Base-by-base conservation (phyloP, 2,888 invertebrate genomes). In the Napeogenes sylphis region DNA sequence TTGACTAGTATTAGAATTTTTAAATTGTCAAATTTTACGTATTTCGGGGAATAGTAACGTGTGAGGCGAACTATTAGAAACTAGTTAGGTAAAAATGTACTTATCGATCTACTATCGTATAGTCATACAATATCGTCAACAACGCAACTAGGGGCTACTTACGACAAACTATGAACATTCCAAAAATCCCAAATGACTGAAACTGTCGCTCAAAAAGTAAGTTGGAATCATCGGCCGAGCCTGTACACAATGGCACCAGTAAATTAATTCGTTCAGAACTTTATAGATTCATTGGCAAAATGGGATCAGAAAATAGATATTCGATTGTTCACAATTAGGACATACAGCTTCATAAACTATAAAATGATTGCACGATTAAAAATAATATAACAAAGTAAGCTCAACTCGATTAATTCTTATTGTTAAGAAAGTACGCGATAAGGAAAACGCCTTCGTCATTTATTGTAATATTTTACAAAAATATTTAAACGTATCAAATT, bases 61-160 rank as follows among this genome's bases (percentile, higher is more conserved):
- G 87, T 82, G 87, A 82, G 85, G 81, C 71, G 74, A 73, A 72
- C 82, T 85, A 83, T 80, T 80, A 76, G 75, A 81, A 69, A 81
- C 87, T 88, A 87, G 83, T 81, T 86, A 87, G 74, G 81, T 86
- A 85, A 78, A 83, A 83, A 87, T 82, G 80, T 83, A 84, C 85
- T 84, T 85, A 86, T 70, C 65, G 67, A 71, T 66, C 82, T 85
- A 86, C 75, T 78, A 75, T 76, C 81, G 76, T 84, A 81, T 79
- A 80, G 79, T 81, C 81, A 78, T 83, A 85, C 79, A 79, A 79
- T 83, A 81, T 75, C 73, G 73, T 84, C 82, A 89, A 87, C 88
- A 88, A 87, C 81, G 74, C 80, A 85, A 83, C 87, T 88, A 89
- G 75, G 74, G 70, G 56, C 85, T 87, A 87, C 81, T 80, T 84